These are phyloP conservation scores for Drosophila nebulosa DNA, from an alignment of 1,140 invertebrate genomes.

Conservation along the genomic window DNA sequence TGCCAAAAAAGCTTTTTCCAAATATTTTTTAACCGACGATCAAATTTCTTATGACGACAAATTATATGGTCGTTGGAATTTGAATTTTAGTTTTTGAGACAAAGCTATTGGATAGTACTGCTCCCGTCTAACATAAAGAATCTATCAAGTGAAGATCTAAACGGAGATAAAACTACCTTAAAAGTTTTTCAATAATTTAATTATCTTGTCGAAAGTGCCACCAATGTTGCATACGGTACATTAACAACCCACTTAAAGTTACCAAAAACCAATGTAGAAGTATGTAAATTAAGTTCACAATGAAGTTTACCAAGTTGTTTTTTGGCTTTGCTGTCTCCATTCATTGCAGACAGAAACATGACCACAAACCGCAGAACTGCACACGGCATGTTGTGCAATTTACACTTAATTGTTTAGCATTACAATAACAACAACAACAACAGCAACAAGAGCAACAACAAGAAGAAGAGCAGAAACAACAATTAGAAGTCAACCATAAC, in stretches of 20 bases:
- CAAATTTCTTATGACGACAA: too few relatives aligned
- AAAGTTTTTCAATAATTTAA: not conserved
- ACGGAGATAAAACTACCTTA: too few relatives aligned
- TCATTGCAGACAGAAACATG: constrained; percentile 2
- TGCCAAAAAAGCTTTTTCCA: too few relatives aligned
- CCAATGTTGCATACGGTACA: not conserved
- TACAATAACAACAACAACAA: constrained; percentile 19
- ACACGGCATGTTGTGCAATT: constrained; percentile 47
- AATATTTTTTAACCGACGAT: too few relatives aligned
- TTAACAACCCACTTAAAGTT: not conserved
- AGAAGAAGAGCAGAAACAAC: constrained; percentile 3
- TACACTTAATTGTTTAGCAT: constrained; percentile 47
- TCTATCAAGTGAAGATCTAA: too few relatives aligned
- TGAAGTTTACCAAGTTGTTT: not conserved
- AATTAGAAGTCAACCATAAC: constrained; percentile 14
- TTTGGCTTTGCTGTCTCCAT: not conserved
- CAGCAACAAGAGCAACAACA: constrained; percentile 6
- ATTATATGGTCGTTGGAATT: too few relatives aligned
- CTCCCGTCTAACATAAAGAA: too few relatives aligned
- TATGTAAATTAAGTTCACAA: not conserved
- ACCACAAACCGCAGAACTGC: constrained; percentile 32
- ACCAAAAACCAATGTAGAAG: not conserved
- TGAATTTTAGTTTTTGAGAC: too few relatives aligned
- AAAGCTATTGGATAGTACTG: too few relatives aligned
- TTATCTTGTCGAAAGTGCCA: not conserved